Conservation (phyloP, 2,888 invertebrate genomes). For the Acrocyrtus sp. region DNA sequence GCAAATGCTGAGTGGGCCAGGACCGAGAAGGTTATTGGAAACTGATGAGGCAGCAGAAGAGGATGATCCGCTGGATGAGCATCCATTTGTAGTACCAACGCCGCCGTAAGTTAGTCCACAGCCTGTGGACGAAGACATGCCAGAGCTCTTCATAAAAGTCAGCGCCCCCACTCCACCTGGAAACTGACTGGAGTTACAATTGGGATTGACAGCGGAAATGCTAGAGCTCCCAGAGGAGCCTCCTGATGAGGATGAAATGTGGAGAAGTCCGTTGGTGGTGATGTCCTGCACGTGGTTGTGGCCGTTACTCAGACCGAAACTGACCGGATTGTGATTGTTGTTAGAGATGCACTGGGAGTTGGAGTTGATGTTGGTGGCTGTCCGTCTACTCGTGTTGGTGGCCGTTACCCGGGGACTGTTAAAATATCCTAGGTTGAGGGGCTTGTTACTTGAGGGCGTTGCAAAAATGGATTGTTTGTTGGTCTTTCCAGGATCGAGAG, state of each 20-base stretch:
- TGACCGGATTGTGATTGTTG: slow-evolving; percentile 32
- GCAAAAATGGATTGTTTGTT: slow-evolving; percentile 40
- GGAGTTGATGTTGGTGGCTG: too few species aligned
- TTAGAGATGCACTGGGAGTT: slow-evolving; percentile 11
- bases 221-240: slow-evolving; percentile 30
- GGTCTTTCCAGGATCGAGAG: slow-evolving; percentile 30
- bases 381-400: slow-evolving; percentile 30
- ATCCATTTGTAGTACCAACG: slow-evolving; percentile 17
- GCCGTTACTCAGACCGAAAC: slow-evolving; percentile 31
- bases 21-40: slow-evolving; percentile 40
- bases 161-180: slow-evolving; percentile 38
- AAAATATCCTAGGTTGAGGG: slow-evolving; percentile 42
- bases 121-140: slow-evolving; percentile 46
- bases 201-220: slow-evolving; percentile 32
- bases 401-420: slow-evolving; percentile 48
- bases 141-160: slow-evolving; percentile 50
- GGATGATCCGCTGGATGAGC: slow-evolving; percentile 30
- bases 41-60: slow-evolving; percentile 38
- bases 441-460: slow-evolving; percentile 38
- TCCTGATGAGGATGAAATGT: too few species aligned
- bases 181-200: slow-evolving; percentile 46
- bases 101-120: slow-evolving; percentile 19
- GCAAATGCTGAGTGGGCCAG: slow-evolving; percentile 43
- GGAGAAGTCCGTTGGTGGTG: too few species aligned
- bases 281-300: too few species aligned